Evolutionary conservation across 2,888 invertebrate species (phyloP).

Genomic region (Neria commutata): DNA sequence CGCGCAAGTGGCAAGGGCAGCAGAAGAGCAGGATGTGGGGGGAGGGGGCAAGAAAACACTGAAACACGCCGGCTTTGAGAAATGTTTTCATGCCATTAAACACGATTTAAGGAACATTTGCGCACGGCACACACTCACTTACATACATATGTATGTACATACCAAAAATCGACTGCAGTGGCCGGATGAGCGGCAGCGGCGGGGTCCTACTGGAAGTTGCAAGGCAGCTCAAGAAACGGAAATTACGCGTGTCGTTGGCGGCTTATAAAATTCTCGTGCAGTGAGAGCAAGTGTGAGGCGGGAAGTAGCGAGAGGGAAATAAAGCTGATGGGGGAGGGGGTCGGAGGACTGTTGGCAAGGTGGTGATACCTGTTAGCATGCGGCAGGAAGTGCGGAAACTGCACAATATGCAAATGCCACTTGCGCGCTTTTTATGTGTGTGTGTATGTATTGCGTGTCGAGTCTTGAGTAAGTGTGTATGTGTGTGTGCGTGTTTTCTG

Average conservation of each 20-base stretch:
- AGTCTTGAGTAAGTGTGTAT: constrained; percentile 20
- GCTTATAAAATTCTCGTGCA: constrained; percentile 25
- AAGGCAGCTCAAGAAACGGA: constrained; percentile 30
- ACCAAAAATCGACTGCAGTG: too few relatives aligned
- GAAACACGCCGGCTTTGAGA: too few relatives aligned
- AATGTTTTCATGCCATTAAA: constrained; percentile 42
- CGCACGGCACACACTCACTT: constrained; percentile 27
- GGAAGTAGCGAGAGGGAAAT: not conserved
- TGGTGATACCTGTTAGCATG: constrained; percentile 30
- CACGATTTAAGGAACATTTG: constrained; percentile 36
- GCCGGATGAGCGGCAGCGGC: too few relatives aligned
- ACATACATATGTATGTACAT: not conserved
- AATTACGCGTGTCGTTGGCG: constrained; percentile 40
- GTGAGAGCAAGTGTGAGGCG: constrained; percentile 6
- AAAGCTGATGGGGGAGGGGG: not conserved
- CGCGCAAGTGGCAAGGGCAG: too few relatives aligned
- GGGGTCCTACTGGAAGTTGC: constrained; percentile 16
- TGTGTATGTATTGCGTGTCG: constrained; percentile 11
- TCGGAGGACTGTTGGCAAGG: constrained; percentile 3
- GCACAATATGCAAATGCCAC: constrained; percentile 39
- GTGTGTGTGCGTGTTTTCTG: constrained; percentile 6
- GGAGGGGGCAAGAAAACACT: too few relatives aligned
- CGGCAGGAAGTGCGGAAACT: constrained; percentile 61
- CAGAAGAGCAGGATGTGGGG: too few relatives aligned
- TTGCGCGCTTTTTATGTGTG: constrained; percentile 30